Base-by-base conservation (phyloP, 2,888 invertebrate species). In the Drymonia ruficornis region DNA sequence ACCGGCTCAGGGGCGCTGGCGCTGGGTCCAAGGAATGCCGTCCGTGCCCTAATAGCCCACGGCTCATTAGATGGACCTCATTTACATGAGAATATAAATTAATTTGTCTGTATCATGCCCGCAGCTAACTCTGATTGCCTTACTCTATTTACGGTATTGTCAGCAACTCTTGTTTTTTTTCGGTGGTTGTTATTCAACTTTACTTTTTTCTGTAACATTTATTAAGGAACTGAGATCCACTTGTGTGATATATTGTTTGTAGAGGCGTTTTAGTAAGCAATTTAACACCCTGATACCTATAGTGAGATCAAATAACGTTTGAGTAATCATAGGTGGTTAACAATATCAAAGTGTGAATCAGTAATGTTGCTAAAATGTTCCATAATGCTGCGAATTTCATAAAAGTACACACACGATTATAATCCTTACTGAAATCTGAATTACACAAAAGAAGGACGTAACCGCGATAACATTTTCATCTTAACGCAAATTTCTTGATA, bases 81-180 rank as follows among this genome's bases (percentile, higher is more conserved):
- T 79, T 79, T 67, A 65, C 76, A 78, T 76, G 67, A 63, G 67
- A 49, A 48, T 56, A 65, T 58, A 59, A 59, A 70, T 61, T 48
- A 50, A 71, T 61, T 59, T 53, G 54, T 59, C 58, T 47, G 2
- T 50, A 49, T 63, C 49, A 67, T 60, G 58, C 51, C 53, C 51
- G 57, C 52, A 19, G 42, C 43, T 43, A 29, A 50, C 49, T 59
- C 44, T 56, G 56, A 67, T 70, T 58, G 60, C 28, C 51, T 63
- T 60, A 63, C 63, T 59, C 56, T 59, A 42, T 57, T 55, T 66
- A 43, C 18, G 52, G 54, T 40, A 55, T 50, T 46, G 28, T 18
- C 13, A 44, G 16, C 34, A 8, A 43, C 43, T 50, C 12, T 23
- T 19, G 23, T 23, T 28, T 45, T 45, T 45, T 44, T 44, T 9